phyloP scores from a whole-genome alignment of 2,113 vertebrate genomes.

The Tor tambroides region DNA sequence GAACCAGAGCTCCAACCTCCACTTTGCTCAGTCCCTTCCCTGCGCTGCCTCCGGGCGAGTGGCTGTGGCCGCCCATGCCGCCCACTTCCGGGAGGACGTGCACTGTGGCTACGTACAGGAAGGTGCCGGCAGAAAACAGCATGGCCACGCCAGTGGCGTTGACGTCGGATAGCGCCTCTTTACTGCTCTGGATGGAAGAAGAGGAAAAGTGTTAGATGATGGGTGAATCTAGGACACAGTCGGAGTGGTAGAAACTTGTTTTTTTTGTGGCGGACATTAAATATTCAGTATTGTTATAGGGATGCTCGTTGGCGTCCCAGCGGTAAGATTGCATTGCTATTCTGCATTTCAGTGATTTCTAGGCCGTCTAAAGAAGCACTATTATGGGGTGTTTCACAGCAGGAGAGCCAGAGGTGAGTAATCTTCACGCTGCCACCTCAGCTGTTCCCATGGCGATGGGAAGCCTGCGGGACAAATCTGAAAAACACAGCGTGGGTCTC shows the following conservation, averaged over 20 bases:
- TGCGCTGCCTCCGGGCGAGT: slow-evolving; percentile 78
- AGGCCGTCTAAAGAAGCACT: neutral
- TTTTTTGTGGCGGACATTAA: neutral
- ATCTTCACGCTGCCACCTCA: slow-evolving; percentile 15
- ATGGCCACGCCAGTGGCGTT: slow-evolving; percentile 98
- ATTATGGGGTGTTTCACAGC: neutral
- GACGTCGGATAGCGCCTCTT: slow-evolving; percentile 94
- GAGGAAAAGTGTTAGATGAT: neutral
- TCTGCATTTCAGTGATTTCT: neutral
- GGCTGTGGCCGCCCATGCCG: slow-evolving; percentile 91
- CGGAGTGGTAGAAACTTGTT: neutral
- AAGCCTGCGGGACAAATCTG: neutral
- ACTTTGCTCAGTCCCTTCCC: slow-evolving; percentile 92
- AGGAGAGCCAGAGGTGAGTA: slow-evolving; percentile 8
- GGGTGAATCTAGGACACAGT: neutral
- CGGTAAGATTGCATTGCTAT: neutral
- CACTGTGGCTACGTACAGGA: slow-evolving; percentile 98
- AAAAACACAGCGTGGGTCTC: neutral
- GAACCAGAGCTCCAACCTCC: slow-evolving; percentile 90
- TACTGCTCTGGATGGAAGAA: slow-evolving; percentile 87
- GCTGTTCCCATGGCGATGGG: slow-evolving; percentile 1
- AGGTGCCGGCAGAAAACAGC: slow-evolving; percentile 98
- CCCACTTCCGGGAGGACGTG: slow-evolving; percentile 98
- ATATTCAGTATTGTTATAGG: neutral
- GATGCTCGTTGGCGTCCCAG: neutral